Conservation (phyloP, 2,888 invertebrate species). For the Synergus laeviventris region DNA sequence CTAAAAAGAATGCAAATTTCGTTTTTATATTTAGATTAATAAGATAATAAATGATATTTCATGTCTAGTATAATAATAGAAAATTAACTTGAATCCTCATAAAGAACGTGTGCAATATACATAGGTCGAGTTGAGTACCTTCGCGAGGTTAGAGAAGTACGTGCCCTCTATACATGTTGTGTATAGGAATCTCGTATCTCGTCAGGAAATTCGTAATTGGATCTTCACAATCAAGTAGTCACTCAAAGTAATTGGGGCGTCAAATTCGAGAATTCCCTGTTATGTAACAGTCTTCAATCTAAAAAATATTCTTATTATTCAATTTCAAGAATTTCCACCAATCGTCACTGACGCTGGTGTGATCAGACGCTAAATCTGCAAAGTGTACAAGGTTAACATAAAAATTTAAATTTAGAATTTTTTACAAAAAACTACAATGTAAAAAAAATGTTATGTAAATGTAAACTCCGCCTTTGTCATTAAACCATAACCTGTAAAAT, state of each 20-base stretch:
- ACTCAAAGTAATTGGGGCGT: constrained; percentile 1
- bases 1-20: too few relatives aligned
- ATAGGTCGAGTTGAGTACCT: background rate
- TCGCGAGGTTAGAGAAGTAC: background rate
- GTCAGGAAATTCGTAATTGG: constrained; percentile 4
- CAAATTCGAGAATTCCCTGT: background rate
- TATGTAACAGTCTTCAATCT: background rate
- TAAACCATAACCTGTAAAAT: too few relatives aligned
- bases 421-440: too few relatives aligned
- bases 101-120: constrained; percentile 1
- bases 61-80: background rate
- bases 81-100: background rate
- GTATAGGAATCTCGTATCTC: background rate
- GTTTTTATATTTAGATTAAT: too few relatives aligned
- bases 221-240: constrained; percentile 15
- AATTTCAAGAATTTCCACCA: too few relatives aligned
- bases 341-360: too few relatives aligned
- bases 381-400: too few relatives aligned
- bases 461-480: too few relatives aligned
- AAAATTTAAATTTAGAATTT: too few relatives aligned
- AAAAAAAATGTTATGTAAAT: too few relatives aligned
- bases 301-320: background rate
- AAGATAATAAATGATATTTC: too few relatives aligned
- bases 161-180: background rate
- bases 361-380: too few relatives aligned